Percentiles rank a stretch among this genome's conserved stretches.
These are phyloP conservation scores for Caenorhabditis sp. DNA, from an alignment of 2,888 invertebrate species.

Conservation along the genomic window DNA sequence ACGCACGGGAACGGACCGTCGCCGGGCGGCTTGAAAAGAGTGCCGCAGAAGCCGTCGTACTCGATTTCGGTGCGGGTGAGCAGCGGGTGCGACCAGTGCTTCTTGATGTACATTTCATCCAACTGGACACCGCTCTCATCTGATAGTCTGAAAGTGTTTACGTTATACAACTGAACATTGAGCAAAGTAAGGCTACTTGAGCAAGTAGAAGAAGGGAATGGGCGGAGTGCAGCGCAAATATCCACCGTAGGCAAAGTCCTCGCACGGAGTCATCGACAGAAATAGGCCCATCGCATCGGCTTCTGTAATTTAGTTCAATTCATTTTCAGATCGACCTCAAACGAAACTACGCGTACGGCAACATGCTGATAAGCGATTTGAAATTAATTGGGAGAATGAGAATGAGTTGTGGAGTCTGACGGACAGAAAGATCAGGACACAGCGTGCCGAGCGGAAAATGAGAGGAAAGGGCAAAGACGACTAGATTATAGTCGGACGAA, in stretches of 20 bases:
- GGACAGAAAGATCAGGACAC: too few species aligned
- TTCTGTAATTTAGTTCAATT: constrained; percentile 49
- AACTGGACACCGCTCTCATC: constrained; percentile 30
- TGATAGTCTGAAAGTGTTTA: constrained; percentile 24
- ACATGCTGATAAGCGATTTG: too few species aligned
- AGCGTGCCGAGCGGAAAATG: too few species aligned
- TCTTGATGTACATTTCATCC: constrained; percentile 53
- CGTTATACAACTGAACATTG: background rate
- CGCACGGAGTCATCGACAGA: constrained; percentile 57
- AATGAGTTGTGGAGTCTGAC: too few species aligned
- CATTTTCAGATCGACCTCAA: background rate
- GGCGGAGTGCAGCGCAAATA: constrained; percentile 65
- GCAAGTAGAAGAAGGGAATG: constrained; percentile 57
- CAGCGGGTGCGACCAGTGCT: constrained; percentile 62
- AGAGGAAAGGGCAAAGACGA: too few species aligned
- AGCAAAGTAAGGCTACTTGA: constrained; percentile 33
- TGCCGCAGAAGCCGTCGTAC: constrained; percentile 56
- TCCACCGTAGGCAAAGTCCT: constrained; percentile 60
- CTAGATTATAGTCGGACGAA: too few species aligned
- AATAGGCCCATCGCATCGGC: constrained; percentile 64
- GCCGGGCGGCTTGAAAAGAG: constrained; percentile 61
- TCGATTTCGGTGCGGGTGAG: constrained; percentile 57
- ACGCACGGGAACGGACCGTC: constrained; percentile 61
- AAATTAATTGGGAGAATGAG: too few species aligned
- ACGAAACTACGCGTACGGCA: background rate